Conservation (phyloP, 2,888 invertebrate genomes). For the Aphrophora alni region DNA sequence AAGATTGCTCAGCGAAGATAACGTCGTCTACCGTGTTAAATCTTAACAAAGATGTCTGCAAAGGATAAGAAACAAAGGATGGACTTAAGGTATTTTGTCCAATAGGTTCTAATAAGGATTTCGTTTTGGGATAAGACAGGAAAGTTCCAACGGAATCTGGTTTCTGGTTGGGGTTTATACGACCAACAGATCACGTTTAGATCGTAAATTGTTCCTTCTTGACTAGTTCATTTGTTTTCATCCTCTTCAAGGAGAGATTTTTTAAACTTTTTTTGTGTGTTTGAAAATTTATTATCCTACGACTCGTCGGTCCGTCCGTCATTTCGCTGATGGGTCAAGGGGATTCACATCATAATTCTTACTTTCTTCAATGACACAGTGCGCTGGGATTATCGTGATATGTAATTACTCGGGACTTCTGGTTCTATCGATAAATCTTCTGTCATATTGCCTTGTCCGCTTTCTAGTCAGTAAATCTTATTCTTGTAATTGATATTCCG, state of each 20-base stretch:
- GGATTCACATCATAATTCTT: background rate
- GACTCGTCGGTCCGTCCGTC: background rate
- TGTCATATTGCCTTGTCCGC: background rate
- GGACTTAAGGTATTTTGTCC: constrained; percentile 6
- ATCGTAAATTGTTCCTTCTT: background rate
- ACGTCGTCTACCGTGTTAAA: background rate
- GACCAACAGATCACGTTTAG: background rate
- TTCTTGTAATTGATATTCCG: constrained; percentile 1
- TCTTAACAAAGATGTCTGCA: background rate
- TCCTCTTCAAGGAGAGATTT: background rate
- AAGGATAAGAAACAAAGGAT: background rate
- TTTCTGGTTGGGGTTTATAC: background rate
- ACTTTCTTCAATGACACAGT: background rate
- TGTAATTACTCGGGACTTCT: background rate
- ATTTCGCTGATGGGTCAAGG: background rate
- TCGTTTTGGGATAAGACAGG: background rate
- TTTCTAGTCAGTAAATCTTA: constrained; percentile 5
- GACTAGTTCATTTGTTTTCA: constrained; percentile 6
- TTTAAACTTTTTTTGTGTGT: background rate
- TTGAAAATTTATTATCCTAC: background rate
- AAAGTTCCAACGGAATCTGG: background rate
- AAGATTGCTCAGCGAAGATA: background rate
- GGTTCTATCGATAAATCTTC: background rate
- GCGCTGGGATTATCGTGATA: background rate
- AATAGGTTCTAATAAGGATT: constrained; percentile 4